Evolutionary conservation across 1,140 invertebrate genomes (phyloP), one percentile per base, ranked within the genome.

Genomic region (Choristoneura fumiferana): DNA sequence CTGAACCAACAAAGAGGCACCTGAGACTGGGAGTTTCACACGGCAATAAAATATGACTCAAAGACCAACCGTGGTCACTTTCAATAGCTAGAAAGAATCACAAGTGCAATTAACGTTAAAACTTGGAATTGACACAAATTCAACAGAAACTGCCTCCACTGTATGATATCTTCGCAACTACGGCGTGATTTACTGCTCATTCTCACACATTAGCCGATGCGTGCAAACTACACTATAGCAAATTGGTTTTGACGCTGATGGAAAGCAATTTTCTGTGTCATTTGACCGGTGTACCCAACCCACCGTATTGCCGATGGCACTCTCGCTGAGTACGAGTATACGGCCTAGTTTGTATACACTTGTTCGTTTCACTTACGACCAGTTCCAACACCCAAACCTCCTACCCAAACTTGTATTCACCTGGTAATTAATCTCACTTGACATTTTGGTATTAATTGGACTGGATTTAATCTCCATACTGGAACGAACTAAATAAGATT

Each of bases 361-460:
- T 49, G 43, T 49, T 17, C 43, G 18, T 49, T 49, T 49, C 43
- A 49, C 43, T 13, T 12, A 17, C 18, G 8, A 40, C 43, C 43
- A 13, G 43, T 49, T 49, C 37, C 12, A 6, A 18, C 43, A 10
- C 43, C 43, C 43, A 49, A 49, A 6, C 43, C 5, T 29, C 22
- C 22, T 29, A 12, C 22, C 43, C 10, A 49, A 49, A 49, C 18
- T 49, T 49, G 43, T 49, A 29, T 12, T 3, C 40, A 9, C 40
- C 17, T 12, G 2, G 22, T 49, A 49, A 49, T 33, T 49, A 33
- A 49, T 49, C 43, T 49, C 43, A 13, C 43, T 49, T 49, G 43
- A 49, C 43, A 49, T 49, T 49, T 49, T 17, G 6, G 22, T 49
- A 49, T 49, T 33, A 49, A 49, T 49, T 29, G n/a, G 8, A 49